Percentiles rank a stretch among this genome's conserved stretches.
These are phyloP conservation scores for Chydorus sphaericus DNA, from an alignment of 2,888 invertebrate species.

Conservation along the genomic window DNA sequence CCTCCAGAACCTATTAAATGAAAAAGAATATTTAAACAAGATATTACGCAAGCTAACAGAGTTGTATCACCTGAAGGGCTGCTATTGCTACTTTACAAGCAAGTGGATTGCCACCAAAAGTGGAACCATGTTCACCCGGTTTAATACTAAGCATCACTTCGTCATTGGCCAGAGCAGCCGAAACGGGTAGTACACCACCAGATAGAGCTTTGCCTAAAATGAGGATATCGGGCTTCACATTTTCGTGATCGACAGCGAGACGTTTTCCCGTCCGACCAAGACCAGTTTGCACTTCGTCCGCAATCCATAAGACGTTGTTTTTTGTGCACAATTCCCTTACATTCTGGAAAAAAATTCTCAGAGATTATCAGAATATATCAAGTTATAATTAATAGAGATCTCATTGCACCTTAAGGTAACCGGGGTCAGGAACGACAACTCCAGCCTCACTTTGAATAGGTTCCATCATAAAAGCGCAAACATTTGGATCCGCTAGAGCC, in stretches of 20 bases:
- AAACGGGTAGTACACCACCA: slow-evolving; percentile 76
- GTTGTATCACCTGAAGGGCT: slow-evolving; percentile 69
- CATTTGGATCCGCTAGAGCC: slow-evolving; percentile 58
- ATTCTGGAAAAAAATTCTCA: too few species aligned
- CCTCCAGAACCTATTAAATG: too few species aligned
- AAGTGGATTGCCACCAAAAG: slow-evolving; percentile 92
- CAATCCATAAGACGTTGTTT: slow-evolving; percentile 83
- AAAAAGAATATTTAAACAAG: background rate
- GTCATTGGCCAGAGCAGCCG: slow-evolving; percentile 72
- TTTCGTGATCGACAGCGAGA: slow-evolving; percentile 70
- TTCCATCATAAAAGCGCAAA: slow-evolving; percentile 92
- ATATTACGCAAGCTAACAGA: too few species aligned
- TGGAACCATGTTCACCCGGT: slow-evolving; percentile 91
- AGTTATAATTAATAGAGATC: too few species aligned
- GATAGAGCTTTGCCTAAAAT: slow-evolving; percentile 86
- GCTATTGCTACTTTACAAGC: slow-evolving; percentile 75
- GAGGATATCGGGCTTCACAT: slow-evolving; percentile 75
- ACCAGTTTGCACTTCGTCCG: slow-evolving; percentile 92
- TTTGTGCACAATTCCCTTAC: slow-evolving; percentile 77
- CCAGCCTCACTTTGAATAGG: slow-evolving; percentile 96
- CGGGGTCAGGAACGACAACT: slow-evolving; percentile 69
- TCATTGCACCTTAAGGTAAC: too few species aligned
- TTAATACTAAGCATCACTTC: slow-evolving; percentile 70
- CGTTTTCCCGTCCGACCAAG: slow-evolving; percentile 76
- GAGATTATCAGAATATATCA: too few species aligned